Conservation (phyloP, 2,113 vertebrate genomes). For the Gorilla gorilla region DNA sequence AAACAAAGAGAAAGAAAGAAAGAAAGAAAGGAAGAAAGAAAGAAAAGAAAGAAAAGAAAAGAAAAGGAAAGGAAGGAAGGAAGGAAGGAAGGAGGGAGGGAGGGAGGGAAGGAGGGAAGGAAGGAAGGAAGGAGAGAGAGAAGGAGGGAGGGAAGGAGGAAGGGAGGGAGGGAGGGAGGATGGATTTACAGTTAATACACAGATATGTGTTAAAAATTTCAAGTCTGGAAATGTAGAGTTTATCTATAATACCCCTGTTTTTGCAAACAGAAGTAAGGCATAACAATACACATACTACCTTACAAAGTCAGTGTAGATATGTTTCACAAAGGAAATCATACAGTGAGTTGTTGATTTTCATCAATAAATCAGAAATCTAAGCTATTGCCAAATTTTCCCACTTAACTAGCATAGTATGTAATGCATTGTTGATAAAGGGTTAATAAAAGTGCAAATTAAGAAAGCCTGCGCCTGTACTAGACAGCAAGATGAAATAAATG, state of each 20-base stretch:
- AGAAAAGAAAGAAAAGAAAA: no score
- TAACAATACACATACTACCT: constrained; percentile 1
- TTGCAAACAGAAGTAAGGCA: neutral
- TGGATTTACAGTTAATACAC: neutral
- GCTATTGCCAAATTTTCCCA: neutral
- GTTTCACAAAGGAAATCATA: neutral
- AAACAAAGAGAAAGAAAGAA: no score
- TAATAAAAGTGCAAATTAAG: neutral
- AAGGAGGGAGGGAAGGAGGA: accelerated
- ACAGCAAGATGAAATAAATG: neutral
- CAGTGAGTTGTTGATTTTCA: neutral
- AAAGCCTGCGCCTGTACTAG: neutral
- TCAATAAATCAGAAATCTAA: neutral
- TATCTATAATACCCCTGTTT: neutral
- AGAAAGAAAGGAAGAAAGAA: no score
- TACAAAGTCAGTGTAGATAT: neutral
- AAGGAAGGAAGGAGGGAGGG: accelerated
- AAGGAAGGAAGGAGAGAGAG: accelerated
- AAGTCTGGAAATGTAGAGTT: neutral
- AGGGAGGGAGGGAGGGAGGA: no score
- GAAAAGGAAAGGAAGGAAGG: accelerated
- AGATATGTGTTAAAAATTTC: neutral
- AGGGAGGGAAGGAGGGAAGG: accelerated
- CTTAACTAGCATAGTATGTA: neutral
- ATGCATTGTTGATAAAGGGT: neutral